Evolutionary conservation across 2,888 invertebrate species (phyloP).

Genomic region (Sphinx pinastri): DNA sequence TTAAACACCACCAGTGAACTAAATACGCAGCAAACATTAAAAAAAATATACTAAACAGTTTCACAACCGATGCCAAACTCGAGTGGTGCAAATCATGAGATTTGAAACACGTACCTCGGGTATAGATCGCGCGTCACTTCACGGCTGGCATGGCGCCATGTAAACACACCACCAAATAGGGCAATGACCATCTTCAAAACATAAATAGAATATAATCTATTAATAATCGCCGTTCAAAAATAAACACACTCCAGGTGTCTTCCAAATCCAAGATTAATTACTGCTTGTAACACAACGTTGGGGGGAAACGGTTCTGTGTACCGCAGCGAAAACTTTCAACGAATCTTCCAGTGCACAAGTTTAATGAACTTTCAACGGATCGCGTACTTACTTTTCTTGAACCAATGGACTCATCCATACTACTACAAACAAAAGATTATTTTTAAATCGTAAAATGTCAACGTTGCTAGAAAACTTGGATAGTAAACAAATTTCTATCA

Average conservation of each 20-base stretch:
- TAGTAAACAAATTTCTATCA: not conserved
- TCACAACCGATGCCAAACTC: constrained; percentile 20
- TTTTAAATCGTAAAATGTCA: not conserved
- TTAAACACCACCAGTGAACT: constrained; percentile 21
- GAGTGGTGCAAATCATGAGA: constrained; percentile 24
- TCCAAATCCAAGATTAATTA: constrained; percentile 65
- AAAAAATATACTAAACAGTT: constrained; percentile 20
- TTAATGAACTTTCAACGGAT: constrained; percentile 11
- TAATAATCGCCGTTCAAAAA: constrained; percentile 69
- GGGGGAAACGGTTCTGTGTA: constrained; percentile 21
- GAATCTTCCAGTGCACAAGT: constrained; percentile 17
- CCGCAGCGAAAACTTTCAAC: constrained; percentile 34
- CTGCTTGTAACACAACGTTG: constrained; percentile 37
- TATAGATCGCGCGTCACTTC: constrained; percentile 48
- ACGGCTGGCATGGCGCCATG: constrained; percentile 70
- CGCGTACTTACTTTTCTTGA: constrained; percentile 11
- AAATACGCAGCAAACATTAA: constrained; percentile 14
- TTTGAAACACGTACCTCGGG: constrained; percentile 11
- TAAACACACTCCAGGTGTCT: constrained; percentile 72
- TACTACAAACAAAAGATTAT: not conserved
- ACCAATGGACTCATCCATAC: not conserved
- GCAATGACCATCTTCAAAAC: constrained; percentile 76
- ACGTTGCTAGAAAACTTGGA: not conserved
- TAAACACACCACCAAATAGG: constrained; percentile 81
- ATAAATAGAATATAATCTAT: constrained; percentile 75